Percentiles rank a stretch among this genome's conserved stretches.
Evolutionary conservation across 2,797 vertebrate genomes (phyloP).

Genomic region (Sandelia bainsii): DNA sequence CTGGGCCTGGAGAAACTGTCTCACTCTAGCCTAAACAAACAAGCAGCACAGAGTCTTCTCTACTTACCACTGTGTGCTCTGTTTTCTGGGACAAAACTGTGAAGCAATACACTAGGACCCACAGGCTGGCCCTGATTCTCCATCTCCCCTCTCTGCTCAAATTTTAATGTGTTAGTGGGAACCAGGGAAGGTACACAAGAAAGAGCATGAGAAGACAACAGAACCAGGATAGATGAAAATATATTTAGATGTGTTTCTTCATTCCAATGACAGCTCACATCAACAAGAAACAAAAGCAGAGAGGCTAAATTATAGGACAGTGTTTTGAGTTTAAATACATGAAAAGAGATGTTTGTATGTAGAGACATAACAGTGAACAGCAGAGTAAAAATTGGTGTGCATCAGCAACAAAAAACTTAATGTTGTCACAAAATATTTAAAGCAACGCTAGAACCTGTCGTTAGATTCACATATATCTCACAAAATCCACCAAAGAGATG

Average conservation of each 20-base stretch:
- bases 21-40: conserved; percentile 48
- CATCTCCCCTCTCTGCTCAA: conserved; percentile 54
- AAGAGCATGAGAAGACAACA: conserved; percentile 43
- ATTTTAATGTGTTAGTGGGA: conserved; percentile 61
- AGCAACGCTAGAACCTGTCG: background rate
- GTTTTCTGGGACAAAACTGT: conserved; percentile 68
- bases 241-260: conserved; percentile 51
- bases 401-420: background rate
- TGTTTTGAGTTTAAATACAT: conserved; percentile 27
- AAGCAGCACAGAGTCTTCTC: conserved; percentile 46
- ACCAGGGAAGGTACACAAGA: conserved; percentile 48
- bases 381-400: background rate
- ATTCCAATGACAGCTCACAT: conserved; percentile 31
- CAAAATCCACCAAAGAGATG: background rate
- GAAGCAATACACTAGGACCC: conserved; percentile 54
- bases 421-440: background rate
- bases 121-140: conserved; percentile 42
- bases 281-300: conserved; percentile 31
- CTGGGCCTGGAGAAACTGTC: conserved; percentile 28
- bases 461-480: background rate
- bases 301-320: conserved; percentile 35
- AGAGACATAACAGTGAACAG: conserved; percentile 2
- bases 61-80: conserved; percentile 51
- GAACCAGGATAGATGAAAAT: conserved; percentile 42
- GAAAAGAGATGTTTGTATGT: conserved; percentile 9